Conservation (phyloP, 2,113 vertebrate species). For the Neotragus pygmaeus region DNA sequence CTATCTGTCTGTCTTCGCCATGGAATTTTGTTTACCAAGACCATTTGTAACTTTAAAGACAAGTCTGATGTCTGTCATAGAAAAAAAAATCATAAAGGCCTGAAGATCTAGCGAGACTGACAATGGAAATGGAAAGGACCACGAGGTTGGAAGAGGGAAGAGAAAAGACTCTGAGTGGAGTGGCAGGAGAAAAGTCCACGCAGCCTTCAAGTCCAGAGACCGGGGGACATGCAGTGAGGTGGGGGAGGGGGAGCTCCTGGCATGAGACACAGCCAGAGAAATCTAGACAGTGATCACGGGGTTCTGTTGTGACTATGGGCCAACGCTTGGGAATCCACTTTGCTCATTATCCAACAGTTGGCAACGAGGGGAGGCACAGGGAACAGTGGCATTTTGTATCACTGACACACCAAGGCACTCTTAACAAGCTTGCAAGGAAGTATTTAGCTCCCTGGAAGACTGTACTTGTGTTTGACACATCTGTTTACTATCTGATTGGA, state of each 20-base stretch:
- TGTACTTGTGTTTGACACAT: neutral
- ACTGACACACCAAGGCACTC: neutral
- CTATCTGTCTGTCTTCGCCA: neutral
- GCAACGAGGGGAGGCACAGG: neutral
- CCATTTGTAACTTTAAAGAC: neutral
- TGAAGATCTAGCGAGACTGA: neutral
- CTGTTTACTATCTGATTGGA: neutral
- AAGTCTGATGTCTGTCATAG: neutral
- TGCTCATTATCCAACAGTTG: neutral
- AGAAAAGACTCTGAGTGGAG: neutral
- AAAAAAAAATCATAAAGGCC: neutral
- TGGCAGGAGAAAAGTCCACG: neutral
- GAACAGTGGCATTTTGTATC: neutral
- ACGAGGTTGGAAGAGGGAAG: neutral
- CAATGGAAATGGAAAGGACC: neutral
- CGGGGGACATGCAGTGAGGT: fast-evolving
- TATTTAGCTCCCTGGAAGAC: neutral
- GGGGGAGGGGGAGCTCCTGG: neutral
- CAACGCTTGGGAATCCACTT: neutral
- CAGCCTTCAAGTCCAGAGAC: neutral
- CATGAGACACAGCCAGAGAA: neutral
- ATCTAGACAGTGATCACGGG: neutral
- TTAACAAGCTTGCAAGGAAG: neutral
- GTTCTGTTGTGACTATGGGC: neutral
- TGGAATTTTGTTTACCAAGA: neutral